Evolutionary conservation across 2,888 invertebrate species (phyloP).

Genomic region (Leptothorax acervorum): DNA sequence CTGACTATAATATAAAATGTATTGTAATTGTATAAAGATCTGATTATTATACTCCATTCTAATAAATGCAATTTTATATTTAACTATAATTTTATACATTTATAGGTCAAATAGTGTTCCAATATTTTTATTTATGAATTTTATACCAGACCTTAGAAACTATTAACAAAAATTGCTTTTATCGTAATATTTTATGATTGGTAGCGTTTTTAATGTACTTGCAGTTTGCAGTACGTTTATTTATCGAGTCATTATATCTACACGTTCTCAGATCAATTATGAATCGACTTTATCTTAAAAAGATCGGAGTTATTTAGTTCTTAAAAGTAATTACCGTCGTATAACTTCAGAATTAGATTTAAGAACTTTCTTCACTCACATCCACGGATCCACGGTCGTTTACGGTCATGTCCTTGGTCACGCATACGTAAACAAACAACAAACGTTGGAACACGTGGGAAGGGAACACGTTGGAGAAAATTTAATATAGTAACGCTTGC

Average conservation of each 20-base stretch:
- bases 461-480: too few relatives aligned
- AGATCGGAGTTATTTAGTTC: neutral
- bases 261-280: too few relatives aligned
- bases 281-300: neutral
- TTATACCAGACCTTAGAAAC: neutral
- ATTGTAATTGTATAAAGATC: neutral
- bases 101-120: neutral
- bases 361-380: too few relatives aligned
- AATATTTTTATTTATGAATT: neutral
- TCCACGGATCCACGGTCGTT: too few relatives aligned
- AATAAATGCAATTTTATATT: neutral
- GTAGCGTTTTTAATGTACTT: too few relatives aligned
- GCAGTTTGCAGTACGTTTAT: too few relatives aligned
- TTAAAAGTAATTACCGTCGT: neutral
- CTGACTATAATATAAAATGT: neutral
- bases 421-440: too few relatives aligned
- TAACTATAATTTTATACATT: neutral
- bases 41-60: neutral
- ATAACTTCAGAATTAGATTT: neutral
- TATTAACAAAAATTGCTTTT: neutral
- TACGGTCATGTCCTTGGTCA: too few relatives aligned
- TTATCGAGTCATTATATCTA: neutral
- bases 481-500: too few relatives aligned
- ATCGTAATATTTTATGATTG: too few relatives aligned
- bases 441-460: too few relatives aligned